These are phyloP conservation scores for Albula glossodonta DNA, from an alignment of 2,113 vertebrate genomes.

Conservation along the genomic window DNA sequence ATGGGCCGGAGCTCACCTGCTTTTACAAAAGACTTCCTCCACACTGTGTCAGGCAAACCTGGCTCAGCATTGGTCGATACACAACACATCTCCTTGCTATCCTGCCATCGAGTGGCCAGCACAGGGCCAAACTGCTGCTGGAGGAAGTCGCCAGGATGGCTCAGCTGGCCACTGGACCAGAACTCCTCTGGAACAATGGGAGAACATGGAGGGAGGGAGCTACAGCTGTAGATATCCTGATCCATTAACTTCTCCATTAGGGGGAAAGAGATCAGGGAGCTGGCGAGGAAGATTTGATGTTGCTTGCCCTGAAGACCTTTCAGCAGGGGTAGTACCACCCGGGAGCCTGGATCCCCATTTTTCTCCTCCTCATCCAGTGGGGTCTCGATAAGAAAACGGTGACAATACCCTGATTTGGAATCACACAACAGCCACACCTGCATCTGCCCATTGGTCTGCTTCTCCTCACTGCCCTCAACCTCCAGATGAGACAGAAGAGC, in stretches of 20 bases:
- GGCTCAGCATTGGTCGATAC: conserved; percentile 66
- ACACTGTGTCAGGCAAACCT: conserved; percentile 61
- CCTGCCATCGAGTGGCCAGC: conserved; percentile 71
- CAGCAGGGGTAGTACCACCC: conserved; percentile 61
- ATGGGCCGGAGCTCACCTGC: conserved; percentile 59
- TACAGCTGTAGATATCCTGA: conserved; percentile 63
- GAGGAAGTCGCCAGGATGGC: conserved; percentile 62
- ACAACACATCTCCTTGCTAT: conserved; percentile 73
- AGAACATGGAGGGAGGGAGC: conserved; percentile 59
- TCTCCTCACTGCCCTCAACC: conserved; percentile 35
- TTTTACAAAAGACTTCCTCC: conserved; percentile 64
- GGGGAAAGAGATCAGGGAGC: conserved; percentile 55
- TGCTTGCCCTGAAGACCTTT: conserved; percentile 59
- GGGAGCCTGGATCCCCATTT: conserved; percentile 47
- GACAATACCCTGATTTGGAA: conserved; percentile 77
- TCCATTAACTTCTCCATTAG: conserved; percentile 63
- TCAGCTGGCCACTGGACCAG: conserved; percentile 57
- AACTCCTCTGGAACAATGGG: conserved; percentile 57
- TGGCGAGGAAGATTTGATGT: conserved; percentile 71
- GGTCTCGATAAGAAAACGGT: conserved; percentile 64
- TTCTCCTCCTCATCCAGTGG: conserved; percentile 27
- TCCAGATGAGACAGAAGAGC: conserved; percentile 63
- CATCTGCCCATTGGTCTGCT: conserved; percentile 46
- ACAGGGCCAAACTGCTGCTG: conserved; percentile 63
- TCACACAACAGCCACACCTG: conserved; percentile 76